Base-by-base conservation (phyloP, 1,140 invertebrate genomes). In the Drosophila suzukii region DNA sequence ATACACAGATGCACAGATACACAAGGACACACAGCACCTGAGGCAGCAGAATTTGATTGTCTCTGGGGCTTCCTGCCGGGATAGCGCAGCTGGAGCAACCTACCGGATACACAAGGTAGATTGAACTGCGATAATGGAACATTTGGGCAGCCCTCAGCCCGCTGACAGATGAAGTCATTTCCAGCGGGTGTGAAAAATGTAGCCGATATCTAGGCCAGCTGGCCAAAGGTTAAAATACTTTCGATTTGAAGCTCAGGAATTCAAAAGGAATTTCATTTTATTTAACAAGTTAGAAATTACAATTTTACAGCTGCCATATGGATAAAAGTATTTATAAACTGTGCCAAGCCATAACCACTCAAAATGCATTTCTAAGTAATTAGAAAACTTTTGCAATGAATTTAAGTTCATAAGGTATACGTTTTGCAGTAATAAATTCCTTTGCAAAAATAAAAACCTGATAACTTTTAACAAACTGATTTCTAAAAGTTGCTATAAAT, bases 31-130 rank as follows among this genome's bases (percentile, higher is more conserved):
- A 44, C 50, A 68, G 15, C 63, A 79, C 70, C 75, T 70, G 50
- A 61, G 62, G 47, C 63, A 49, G 41, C 67, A 70, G 61, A 67
- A 62, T 62, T 80, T 73, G 58, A 66, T 77, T 85, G 76, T 76
- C 75, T 72, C 53, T 43, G 36, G 39, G 44, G 54, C 68, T 71
- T 71, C 68, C 53, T 70, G 51, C 67, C 51, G 24, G 51, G 24
- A 27, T 39, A 49, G 41, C 43, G 20, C 68, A 58, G 66, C 68
- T 72, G 68, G 44, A 43, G 51, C 27, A 41, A 72, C 68, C 65
- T 58, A 66, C 51, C 53, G 66, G 66, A 72, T 58, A 27, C 47
- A 32, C 65, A 71, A 71, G 68, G 66, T 72, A 72, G 68, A 72
- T 72, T 71, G 68, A 71, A 58, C 68, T 13, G 36, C 30, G 27